phyloP scores from a whole-genome alignment of 2,888 invertebrate species.

The Drosophila infuscata region DNA sequence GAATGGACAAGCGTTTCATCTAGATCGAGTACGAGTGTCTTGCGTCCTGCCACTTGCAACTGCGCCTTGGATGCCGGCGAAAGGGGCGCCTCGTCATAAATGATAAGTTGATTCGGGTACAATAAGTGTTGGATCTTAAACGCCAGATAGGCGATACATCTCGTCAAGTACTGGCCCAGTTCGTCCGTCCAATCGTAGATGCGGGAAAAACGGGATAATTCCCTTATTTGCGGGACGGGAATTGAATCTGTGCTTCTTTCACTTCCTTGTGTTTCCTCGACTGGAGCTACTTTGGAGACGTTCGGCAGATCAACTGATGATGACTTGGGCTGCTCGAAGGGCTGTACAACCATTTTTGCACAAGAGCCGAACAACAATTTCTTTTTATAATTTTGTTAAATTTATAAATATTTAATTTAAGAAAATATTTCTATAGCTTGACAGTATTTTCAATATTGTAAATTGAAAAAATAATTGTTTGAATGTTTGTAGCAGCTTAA shows the following conservation, averaged over 20 bases:
- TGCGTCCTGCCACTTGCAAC: constrained; percentile 34
- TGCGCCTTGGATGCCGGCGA: constrained; percentile 17
- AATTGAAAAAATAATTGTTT: background rate
- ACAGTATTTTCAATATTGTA: background rate
- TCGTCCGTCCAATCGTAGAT: constrained; percentile 15
- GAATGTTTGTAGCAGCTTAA: background rate
- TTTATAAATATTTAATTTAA: background rate
- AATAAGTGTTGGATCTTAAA: constrained; percentile 6
- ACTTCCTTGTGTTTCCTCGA: background rate
- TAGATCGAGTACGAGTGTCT: constrained; percentile 59
- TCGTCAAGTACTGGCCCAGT: constrained; percentile 39
- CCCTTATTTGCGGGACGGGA: background rate
- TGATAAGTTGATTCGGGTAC: background rate
- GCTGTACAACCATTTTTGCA: constrained; percentile 31
- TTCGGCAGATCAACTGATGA: constrained; percentile 1
- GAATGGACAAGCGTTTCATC: constrained; percentile 68
- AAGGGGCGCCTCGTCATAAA: constrained; percentile 38
- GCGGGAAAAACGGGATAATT: background rate
- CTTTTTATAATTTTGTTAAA: background rate
- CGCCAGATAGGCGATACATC: constrained; percentile 19
- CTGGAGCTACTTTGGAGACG: constrained; percentile 1
- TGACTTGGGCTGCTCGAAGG: constrained; percentile 18
- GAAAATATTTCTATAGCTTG: background rate
- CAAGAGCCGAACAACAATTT: constrained; percentile 6
- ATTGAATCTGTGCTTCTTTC: background rate